These are phyloP conservation scores for Leucoraja ocellata DNA, from an alignment of 2,797 vertebrate genomes.

Conservation along the genomic window DNA sequence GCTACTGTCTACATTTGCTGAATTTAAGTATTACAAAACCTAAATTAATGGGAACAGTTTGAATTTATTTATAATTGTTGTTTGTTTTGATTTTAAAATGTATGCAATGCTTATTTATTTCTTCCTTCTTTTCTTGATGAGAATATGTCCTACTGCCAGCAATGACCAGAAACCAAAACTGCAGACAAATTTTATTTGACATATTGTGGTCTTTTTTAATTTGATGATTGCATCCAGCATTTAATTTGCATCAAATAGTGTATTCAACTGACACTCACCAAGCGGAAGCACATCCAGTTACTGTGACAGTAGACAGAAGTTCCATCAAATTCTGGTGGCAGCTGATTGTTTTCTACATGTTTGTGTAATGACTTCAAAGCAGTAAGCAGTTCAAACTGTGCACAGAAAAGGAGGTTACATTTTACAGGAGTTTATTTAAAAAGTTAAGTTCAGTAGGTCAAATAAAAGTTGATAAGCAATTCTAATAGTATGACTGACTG, in stretches of 20 bases:
- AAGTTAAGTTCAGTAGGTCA: not conserved
- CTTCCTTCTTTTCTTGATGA: no score
- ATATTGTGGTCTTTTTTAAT: not conserved
- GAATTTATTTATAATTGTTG: no score
- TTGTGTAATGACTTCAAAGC: constrained; percentile 75
- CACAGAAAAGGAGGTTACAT: not conserved
- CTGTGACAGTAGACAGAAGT: constrained; percentile 71
- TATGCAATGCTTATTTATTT: no score
- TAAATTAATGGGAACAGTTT: no score
- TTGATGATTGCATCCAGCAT: not conserved
- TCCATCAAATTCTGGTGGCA: constrained; percentile 75
- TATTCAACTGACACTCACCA: constrained; percentile 57
- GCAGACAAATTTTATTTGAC: not conserved
- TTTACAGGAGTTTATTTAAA: not conserved
- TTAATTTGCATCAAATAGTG: not conserved
- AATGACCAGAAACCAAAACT: not conserved
- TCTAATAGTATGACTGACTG: not conserved
- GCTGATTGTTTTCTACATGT: constrained; percentile 66
- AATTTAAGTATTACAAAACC: no score
- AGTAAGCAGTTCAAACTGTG: constrained; percentile 70
- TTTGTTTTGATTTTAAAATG: no score
- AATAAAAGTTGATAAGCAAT: not conserved
- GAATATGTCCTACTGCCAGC: no score
- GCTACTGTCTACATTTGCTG: no score
- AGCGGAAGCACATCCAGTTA: constrained; percentile 78